Evolutionary conservation across 2,888 invertebrate genomes (phyloP).

Genomic region (Chelonus formosanus): DNA sequence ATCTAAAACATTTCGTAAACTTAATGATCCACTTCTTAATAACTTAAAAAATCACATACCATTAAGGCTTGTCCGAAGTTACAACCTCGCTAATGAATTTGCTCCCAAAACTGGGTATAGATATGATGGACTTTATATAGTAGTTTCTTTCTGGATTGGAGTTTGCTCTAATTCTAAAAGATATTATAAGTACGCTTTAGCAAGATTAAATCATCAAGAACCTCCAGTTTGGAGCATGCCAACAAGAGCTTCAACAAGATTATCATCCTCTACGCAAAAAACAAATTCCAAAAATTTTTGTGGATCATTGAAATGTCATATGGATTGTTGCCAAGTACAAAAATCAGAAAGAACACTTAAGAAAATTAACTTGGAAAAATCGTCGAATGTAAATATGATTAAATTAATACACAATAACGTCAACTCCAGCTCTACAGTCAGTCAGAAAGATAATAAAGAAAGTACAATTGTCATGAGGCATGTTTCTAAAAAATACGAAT

Average conservation of each 20-base stretch:
- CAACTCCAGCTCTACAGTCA: not conserved
- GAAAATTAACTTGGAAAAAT: slow-evolving; percentile 1
- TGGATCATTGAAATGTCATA: slow-evolving; percentile 12
- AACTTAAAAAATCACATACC: slow-evolving; percentile 57
- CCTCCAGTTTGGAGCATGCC: slow-evolving; percentile 45
- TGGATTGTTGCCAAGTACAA: slow-evolving; percentile 14
- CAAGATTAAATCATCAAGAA: slow-evolving; percentile 51
- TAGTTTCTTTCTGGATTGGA: slow-evolving; percentile 56
- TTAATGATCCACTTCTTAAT: slow-evolving; percentile 48
- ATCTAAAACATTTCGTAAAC: slow-evolving; percentile 18
- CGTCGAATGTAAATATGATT: not conserved
- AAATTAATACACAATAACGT: not conserved
- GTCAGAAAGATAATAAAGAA: slow-evolving; percentile 35
- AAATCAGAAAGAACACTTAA: not conserved
- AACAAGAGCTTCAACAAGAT: slow-evolving; percentile 7
- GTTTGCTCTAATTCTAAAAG: slow-evolving; percentile 43
- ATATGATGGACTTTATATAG: slow-evolving; percentile 58
- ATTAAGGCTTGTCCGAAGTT: slow-evolving; percentile 56
- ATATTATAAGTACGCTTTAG: slow-evolving; percentile 55
- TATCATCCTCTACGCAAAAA: slow-evolving; percentile 9
- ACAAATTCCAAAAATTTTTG: slow-evolving; percentile 2
- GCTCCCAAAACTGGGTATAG: slow-evolving; percentile 61
- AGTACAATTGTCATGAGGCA: slow-evolving; percentile 49
- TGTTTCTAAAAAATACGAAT: slow-evolving; percentile 47
- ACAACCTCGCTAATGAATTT: slow-evolving; percentile 53